Percentiles rank a stretch among this genome's conserved stretches.
These are phyloP conservation scores for Paedocypris micromegethes DNA, from an alignment of 2,797 vertebrate genomes.

Conservation along the genomic window DNA sequence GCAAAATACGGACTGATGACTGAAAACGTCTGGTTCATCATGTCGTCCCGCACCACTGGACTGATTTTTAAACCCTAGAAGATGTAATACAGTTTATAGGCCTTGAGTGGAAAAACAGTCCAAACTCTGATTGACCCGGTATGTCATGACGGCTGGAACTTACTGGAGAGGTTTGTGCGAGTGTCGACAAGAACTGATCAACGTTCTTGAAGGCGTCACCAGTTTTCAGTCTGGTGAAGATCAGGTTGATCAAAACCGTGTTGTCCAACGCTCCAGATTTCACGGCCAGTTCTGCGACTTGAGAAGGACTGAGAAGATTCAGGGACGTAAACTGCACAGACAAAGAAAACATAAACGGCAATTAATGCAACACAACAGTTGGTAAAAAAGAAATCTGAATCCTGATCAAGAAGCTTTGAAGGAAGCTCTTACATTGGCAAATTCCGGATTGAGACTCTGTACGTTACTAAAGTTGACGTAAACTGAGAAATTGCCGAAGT, in stretches of 20 bases:
- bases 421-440: background rate
- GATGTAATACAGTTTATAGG: background rate
- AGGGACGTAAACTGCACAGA: conserved; percentile 3
- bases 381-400: background rate
- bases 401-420: no score
- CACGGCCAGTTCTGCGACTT: background rate
- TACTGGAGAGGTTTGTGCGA: conserved; percentile 40
- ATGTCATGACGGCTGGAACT: background rate
- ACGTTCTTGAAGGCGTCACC: conserved; percentile 48
- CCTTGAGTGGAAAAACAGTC: background rate
- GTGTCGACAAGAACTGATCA: conserved; percentile 43
- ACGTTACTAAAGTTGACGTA: conserved; percentile 6
- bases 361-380: no score
- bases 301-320: conserved; percentile 1
- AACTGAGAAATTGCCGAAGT: conserved; percentile 5
- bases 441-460: background rate
- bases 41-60: conserved; percentile 31
- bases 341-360: background rate
- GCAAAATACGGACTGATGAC: no score
- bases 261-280: conserved; percentile 30
- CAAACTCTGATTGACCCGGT: no score
- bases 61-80: background rate
- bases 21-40: no score
- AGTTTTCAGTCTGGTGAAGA: conserved; percentile 46
- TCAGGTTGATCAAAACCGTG: conserved; percentile 28